Conservation (phyloP, 2,888 invertebrate species). For the Azorinus chamasolen region DNA sequence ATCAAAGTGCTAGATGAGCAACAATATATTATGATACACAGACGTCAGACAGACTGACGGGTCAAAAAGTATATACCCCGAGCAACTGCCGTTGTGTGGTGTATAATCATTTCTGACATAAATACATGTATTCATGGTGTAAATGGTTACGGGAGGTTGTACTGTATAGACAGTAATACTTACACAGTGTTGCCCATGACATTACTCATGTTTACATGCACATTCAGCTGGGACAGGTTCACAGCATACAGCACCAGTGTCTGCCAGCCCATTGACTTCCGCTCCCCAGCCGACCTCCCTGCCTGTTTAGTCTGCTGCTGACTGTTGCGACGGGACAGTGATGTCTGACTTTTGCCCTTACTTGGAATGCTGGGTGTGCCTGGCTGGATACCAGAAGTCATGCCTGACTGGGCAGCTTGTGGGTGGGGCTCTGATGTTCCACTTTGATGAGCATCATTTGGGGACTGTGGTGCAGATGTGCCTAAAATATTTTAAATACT, state of each 20-base stretch:
- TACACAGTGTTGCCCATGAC: slow-evolving; percentile 99
- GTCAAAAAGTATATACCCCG: too few species aligned
- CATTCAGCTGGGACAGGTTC: slow-evolving; percentile 97
- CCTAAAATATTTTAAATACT: not conserved
- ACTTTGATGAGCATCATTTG: slow-evolving; percentile 58
- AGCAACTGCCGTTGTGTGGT: too few species aligned
- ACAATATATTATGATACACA: too few species aligned
- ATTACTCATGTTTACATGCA: slow-evolving; percentile 99
- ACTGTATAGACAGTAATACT: slow-evolving; percentile 79
- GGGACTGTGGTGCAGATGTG: slow-evolving; percentile 72
- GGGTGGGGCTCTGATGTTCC: slow-evolving; percentile 29
- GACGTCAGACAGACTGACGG: too few species aligned
- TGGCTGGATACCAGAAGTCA: slow-evolving; percentile 7
- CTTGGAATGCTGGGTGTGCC: slow-evolving; percentile 24
- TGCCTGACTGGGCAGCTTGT: slow-evolving; percentile 28
- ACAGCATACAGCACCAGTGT: slow-evolving; percentile 98
- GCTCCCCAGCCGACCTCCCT: slow-evolving; percentile 35
- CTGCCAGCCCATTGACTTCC: slow-evolving; percentile 91
- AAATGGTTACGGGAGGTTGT: too few species aligned
- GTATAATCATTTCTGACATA: too few species aligned
- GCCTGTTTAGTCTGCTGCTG: slow-evolving; percentile 15
- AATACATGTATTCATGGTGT: too few species aligned
- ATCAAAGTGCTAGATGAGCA: too few species aligned
- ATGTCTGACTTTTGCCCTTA: slow-evolving; percentile 10
- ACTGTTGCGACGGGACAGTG: slow-evolving; percentile 41